Base-by-base conservation (phyloP, 2,797 vertebrate genomes). In the Astyanax mexicanus region DNA sequence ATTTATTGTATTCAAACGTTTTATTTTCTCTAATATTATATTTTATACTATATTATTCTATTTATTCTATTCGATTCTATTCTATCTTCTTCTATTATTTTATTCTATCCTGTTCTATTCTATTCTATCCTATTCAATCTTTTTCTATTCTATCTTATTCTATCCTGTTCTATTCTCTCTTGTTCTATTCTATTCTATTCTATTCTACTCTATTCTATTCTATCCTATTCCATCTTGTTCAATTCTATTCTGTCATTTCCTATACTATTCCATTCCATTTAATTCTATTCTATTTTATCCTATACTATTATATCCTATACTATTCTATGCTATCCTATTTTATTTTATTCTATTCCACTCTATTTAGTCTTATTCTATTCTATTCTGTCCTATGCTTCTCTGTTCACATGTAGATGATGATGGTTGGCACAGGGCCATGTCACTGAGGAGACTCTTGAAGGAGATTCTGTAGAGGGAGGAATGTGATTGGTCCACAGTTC, bases 401-500 rank as follows among this genome's bases (percentile, higher is more conserved):
- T 42, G 42, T 64, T 62, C 9, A 13, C 17, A 29, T 45, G 23
- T 25, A 29, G 40, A 45, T 65, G 27, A 23, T 21, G n/a, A 32
- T 40, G n/a, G 37, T 6, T 40, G 60, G 60, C 37, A 23, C 35
- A 21, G 60, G n/a, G 35, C 60, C 60, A 42, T 21, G 60, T 44
- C 62, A 45, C 38, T 45, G 40, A 65, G 21, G 62, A 27, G 11
- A 65, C 23, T 15, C 62, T 27, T 65, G 40, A 45, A 65, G 62
- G 61, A 45, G 40, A 66, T 32, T 68, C 32, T 68, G 27, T 51
- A 25, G 37, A n/a, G 52, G 66, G 32, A 17, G 13, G 17, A 17
- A 4, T 52, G 66, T 69, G 45, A 69, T 52, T 69, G 66, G 29
- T 52, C n/a, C 5, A 29, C 38, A 68, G 44, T 19, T n/a, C 4